These are phyloP conservation scores for Limanda limanda DNA, from an alignment of 2,113 vertebrate species.

Conservation along the genomic window DNA sequence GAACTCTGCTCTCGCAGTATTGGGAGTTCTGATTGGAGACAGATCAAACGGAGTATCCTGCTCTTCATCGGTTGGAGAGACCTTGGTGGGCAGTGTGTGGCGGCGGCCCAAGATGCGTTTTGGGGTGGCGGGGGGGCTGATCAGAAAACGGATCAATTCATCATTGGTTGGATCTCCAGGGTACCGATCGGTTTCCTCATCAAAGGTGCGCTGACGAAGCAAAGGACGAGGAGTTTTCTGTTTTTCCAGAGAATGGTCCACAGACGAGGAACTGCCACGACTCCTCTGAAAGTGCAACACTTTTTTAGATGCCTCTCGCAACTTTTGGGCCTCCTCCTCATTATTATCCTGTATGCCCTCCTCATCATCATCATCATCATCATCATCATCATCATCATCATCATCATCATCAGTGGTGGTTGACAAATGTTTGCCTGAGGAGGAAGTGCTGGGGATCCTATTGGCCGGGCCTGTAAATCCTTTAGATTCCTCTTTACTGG, in stretches of 20 bases:
- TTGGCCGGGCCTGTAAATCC: not conserved
- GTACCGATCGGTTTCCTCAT: conserved; percentile 58
- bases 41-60: conserved; percentile 45
- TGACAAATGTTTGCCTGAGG: conserved; percentile 27
- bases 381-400: conserved; percentile 7
- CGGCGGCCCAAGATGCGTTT: conserved; percentile 65
- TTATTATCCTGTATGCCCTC: conserved; percentile 72
- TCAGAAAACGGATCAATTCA: conserved; percentile 54
- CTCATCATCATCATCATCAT: conserved; percentile 1
- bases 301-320: conserved; percentile 80
- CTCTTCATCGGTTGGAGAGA: conserved; percentile 35
- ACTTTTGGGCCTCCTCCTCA: conserved; percentile 75
- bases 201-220: conserved; percentile 60
- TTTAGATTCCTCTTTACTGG: conserved; percentile 23
- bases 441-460: conserved; percentile 11
- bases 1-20: conserved; percentile 36
- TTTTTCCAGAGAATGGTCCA: conserved; percentile 63
- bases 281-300: conserved; percentile 78
- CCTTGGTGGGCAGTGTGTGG: conserved; percentile 67
- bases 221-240: conserved; percentile 57
- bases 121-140: conserved; percentile 30
- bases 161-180: conserved; percentile 54
- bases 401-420: conserved; percentile 3
- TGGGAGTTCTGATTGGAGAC: conserved; percentile 18
- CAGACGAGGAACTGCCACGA: conserved; percentile 72